Evolutionary conservation across 2,797 vertebrate species (phyloP).

Genomic region (Acridotheres tristis): DNA sequence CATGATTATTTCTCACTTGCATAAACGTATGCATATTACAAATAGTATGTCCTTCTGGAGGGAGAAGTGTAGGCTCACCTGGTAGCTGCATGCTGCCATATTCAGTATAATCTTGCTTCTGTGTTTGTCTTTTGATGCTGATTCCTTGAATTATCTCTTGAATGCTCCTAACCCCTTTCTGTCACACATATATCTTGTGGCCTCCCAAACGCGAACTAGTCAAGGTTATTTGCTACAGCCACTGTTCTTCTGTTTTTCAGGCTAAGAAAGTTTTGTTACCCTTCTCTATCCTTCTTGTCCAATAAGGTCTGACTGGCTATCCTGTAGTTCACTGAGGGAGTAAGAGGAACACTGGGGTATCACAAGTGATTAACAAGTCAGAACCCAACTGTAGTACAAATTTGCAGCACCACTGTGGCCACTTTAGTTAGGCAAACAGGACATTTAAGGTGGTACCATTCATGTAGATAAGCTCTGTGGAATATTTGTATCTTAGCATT

Average conservation of each 20-base stretch:
- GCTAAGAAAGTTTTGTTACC: neutral
- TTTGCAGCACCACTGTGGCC: neutral
- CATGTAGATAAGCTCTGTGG: neutral
- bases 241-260: neutral
- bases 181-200: fast-evolving
- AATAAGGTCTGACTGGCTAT: neutral
- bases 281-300: fast-evolving
- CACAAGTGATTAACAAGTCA: neutral
- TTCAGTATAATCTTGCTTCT: neutral
- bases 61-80: neutral
- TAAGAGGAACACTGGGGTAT: neutral
- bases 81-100: neutral
- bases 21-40: neutral
- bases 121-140: neutral
- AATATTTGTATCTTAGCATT: neutral
- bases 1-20: neutral
- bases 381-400: neutral
- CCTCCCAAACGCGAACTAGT: neutral
- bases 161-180: neutral
- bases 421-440: neutral
- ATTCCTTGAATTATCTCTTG: neutral
- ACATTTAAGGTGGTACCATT: neutral
- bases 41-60: neutral
- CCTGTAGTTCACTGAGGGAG: neutral
- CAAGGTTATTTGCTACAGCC: neutral